Evolutionary conservation across 2,888 invertebrate genomes (phyloP).

Genomic region (Cordylochernes scorpioides): DNA sequence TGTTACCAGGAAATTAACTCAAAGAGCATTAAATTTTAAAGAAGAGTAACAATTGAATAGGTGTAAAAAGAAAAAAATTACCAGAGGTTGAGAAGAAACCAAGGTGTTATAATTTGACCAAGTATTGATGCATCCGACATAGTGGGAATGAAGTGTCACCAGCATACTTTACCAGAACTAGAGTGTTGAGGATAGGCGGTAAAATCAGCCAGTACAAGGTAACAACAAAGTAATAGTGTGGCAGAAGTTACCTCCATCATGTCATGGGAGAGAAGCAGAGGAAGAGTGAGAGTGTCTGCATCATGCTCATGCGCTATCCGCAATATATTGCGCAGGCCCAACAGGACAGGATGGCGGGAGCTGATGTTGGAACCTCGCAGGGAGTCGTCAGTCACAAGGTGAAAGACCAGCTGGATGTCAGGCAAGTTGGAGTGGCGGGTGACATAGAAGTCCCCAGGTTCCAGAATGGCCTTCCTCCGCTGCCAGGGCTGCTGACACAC

Average conservation of each 20-base stretch:
- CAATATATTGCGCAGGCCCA: conserved; percentile 76
- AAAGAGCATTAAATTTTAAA: no score
- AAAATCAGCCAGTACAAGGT: no score
- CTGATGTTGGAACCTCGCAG: conserved; percentile 46
- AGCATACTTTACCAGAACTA: no score
- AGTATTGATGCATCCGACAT: no score
- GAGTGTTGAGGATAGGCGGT: no score
- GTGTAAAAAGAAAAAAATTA: no score
- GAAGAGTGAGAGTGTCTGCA: conserved; percentile 69
- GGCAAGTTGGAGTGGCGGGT: conserved; percentile 62
- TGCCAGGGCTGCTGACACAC: conserved; percentile 8
- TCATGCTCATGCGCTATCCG: conserved; percentile 85
- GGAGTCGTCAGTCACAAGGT: conserved; percentile 62
- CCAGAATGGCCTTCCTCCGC: conserved; percentile 26
- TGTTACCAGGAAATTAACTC: no score
- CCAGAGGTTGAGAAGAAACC: no score
- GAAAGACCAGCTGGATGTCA: conserved; percentile 81
- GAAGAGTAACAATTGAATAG: no score
- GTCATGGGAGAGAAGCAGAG: conserved; percentile 67
- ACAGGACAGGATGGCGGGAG: conserved; percentile 76
- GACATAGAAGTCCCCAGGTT: conserved; percentile 55
- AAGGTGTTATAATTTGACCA: no score
- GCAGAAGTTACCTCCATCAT: conserved; percentile 73
- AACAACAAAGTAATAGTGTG: no score
- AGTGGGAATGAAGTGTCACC: no score